Base-by-base conservation (phyloP, 2,888 invertebrate species). In the Hoplodrina blanda region DNA sequence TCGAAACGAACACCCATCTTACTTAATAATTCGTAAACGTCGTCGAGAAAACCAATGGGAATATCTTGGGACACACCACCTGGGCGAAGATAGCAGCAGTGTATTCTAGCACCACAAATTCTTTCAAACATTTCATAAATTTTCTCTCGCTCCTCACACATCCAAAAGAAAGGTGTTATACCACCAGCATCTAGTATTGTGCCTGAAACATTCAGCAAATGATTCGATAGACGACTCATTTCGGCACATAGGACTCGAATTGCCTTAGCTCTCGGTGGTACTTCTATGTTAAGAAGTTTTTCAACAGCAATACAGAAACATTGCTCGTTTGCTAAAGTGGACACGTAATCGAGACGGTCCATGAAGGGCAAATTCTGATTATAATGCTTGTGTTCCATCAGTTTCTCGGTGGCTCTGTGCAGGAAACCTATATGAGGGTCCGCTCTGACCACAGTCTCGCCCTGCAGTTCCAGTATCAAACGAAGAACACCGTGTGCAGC, bases 401-500 rank as follows among this genome's bases (percentile, higher is more conserved):
- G 95, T 92, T 99, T 99, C 91, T 99, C 99, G 0, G 98, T 98
- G 49, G 98, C 99, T 82, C 99, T 96, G 91, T 99, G 99, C 56
- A 99, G 93, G 33, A 98, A 97, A 0, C 99, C 99, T 81, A 99
- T 97, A 86, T 99, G 98, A 3, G 98, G 98, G 92, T 98, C 98
- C 5, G 98, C 97, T 78, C 97, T 94, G 33, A 97, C 92, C 0
- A 99, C 97, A 8, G 97, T 97, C 97, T 99, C 98, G 55, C 98
- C 98, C 77, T 98, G 98, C 60, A 99, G 91, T 86, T 98, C 97
- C 30, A 98, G 91, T 11, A 99, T 97, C 61, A 99, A 94, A 62
- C 98, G 96, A 33, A 99, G 94, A 50, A 98, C 98, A 10, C 99
- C 99, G 89, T 99, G 99, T 53, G 99, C 99, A 4, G 99, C 98